A percentile compares a stretch with the other conserved stretches of the same genome.
Conservation (phyloP, 1,140 invertebrate genomes). For the Trichonephila clavata region DNA sequence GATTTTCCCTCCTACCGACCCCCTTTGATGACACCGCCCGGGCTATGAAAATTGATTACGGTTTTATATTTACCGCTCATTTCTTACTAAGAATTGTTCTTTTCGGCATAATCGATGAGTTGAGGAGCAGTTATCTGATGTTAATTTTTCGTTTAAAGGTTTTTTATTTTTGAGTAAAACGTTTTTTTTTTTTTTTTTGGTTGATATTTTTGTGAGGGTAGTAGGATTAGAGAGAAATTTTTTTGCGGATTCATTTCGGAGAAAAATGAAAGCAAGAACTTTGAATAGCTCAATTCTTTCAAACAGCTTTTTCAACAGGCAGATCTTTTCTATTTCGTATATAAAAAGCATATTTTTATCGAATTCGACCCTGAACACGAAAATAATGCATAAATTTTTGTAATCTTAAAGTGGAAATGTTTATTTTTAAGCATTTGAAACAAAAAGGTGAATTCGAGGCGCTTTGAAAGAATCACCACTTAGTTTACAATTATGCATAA, state of each 20-base stretch:
- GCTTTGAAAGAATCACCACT: too few species aligned
- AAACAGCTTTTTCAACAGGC: too few species aligned
- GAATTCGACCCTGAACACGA: too few species aligned
- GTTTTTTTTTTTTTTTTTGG: background rate
- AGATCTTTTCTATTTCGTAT: too few species aligned
- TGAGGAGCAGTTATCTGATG: background rate
- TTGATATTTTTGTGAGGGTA: background rate
- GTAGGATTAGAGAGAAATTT: background rate
- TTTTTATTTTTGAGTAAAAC: background rate
- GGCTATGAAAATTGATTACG: constrained; percentile 25
- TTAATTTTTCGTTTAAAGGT: background rate
- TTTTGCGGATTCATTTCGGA: background rate
- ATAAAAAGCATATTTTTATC: too few species aligned
- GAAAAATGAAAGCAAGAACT: too few species aligned
- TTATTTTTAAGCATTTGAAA: too few species aligned
- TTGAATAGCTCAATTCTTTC: too few species aligned
- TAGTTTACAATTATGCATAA: too few species aligned
- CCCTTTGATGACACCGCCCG: constrained; percentile 32
- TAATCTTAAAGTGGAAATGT: too few species aligned
- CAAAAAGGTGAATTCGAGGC: too few species aligned
- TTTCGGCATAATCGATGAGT: background rate
- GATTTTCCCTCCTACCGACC: background rate
- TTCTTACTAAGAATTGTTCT: background rate
- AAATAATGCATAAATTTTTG: too few species aligned
- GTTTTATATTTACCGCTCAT: background rate